These are phyloP conservation scores for Neotoxoptera formosana DNA, from an alignment of 1,140 invertebrate genomes.

Conservation along the genomic window DNA sequence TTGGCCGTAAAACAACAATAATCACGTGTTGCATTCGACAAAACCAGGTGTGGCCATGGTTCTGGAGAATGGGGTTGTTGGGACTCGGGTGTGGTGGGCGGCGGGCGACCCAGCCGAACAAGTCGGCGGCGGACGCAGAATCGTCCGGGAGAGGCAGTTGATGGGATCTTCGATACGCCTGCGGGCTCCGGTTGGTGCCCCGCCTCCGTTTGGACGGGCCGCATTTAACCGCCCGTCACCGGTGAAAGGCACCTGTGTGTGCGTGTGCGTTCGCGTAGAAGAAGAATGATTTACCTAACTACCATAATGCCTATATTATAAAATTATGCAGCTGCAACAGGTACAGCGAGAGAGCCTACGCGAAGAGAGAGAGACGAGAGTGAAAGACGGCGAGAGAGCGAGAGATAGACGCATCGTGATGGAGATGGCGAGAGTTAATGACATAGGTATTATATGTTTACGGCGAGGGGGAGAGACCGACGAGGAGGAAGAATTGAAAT, in stretches of 20 bases:
- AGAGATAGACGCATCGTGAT: background rate
- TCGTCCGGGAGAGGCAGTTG: conserved; percentile 40
- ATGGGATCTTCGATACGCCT: conserved; percentile 55
- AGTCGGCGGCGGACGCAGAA: background rate
- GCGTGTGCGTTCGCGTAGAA: background rate
- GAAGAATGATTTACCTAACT: background rate
- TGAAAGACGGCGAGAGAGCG: background rate
- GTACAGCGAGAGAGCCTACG: background rate
- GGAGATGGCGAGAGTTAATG: background rate
- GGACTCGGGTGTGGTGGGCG: background rate
- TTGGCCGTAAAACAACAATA: background rate
- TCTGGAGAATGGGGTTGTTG: background rate
- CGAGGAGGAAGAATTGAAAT: background rate
- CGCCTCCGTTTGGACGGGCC: conserved; percentile 14
- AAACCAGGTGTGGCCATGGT: background rate
- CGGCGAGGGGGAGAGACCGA: background rate
- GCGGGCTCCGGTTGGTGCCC: conserved; percentile 47
- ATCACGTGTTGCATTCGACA: background rate
- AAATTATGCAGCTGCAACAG: background rate
- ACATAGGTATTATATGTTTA: background rate
- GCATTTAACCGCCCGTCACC: background rate
- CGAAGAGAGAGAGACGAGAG: background rate
- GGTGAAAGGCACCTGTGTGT: background rate
- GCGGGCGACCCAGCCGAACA: background rate
- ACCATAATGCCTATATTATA: background rate